These are phyloP conservation scores for Gasterosteus nipponicus DNA, from an alignment of 2,113 vertebrate genomes.

Conservation along the genomic window DNA sequence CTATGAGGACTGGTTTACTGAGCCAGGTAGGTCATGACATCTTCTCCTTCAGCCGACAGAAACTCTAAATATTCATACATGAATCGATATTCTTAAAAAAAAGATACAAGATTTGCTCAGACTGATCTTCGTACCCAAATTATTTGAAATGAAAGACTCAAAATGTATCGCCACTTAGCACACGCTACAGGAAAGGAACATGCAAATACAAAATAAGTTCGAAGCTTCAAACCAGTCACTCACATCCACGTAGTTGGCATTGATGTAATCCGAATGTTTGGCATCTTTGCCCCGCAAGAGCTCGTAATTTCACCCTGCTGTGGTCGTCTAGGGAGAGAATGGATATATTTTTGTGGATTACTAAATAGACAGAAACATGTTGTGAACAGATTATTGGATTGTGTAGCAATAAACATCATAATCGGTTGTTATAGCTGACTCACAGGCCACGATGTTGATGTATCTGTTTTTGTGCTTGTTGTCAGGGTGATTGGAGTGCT, in stretches of 20 bases:
- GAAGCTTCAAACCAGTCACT: conserved; percentile 62
- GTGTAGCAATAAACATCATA: conserved; percentile 24
- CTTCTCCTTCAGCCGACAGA: conserved; percentile 12
- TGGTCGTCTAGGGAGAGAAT: conserved; percentile 89
- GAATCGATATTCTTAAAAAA: conserved; percentile 17
- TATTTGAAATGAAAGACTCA: conserved; percentile 22
- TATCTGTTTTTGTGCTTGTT: conserved; percentile 99
- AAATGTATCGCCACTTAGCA: background rate
- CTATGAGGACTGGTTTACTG: conserved; percentile 22
- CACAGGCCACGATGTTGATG: conserved; percentile 99
- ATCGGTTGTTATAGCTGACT: conserved; percentile 77
- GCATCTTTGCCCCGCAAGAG: conserved; percentile 96
- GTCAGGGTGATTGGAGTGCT: conserved; percentile 98
- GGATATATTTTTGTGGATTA: conserved; percentile 44
- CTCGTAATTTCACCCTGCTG: conserved; percentile 96
- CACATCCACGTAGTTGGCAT: conserved; percentile 99
- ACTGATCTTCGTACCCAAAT: conserved; percentile 9
- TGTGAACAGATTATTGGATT: conserved; percentile 48
- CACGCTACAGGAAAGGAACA: too few relatives aligned
- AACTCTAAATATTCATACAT: conserved; percentile 8
- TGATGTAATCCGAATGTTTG: conserved; percentile 99
- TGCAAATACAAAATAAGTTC: background rate
- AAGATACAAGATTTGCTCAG: background rate
- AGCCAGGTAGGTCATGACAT: conserved; percentile 27
- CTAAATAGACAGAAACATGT: conserved; percentile 45